Evolutionary conservation across 37 sponge, comb jelly and placozoan genomes (phyloP), one percentile per base, ranked within the genome.

Genomic region (Eunapius fragilis): DNA sequence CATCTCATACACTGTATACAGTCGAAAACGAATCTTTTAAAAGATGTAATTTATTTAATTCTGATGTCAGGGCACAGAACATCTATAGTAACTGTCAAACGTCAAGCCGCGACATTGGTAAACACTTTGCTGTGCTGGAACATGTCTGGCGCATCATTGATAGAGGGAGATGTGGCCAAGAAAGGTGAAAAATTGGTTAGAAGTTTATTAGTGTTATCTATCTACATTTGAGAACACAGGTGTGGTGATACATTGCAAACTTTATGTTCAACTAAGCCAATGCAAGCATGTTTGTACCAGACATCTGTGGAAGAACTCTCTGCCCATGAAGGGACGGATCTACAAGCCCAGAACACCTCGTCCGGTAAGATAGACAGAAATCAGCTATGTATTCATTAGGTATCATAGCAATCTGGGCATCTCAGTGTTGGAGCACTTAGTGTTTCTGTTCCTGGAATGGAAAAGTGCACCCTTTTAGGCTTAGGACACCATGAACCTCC

Each of bases 51-150:
- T 25, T 4, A 9, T 36, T 36, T 36, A 76, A 37, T 2, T 76
- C 77, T 37, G 22, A 35, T 36, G 33, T 37, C 14, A 10, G 47
- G 13, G 35, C 36, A 36, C 11, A 14, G 37, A 37, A 76, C 14
- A 22, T 37, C 11, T 76, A 23, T 22, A 36, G 73, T 22, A n/a
- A 19, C 69, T 73, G 81, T n/a, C 82, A 74, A 22, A 76, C 85
- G 11, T 82, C 90, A 38, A 85, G 90, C 50, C 47, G 76, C n/a
- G 90, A 90, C 76, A 90, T 90, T 24, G 74, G 74, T 13, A 72
- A 23, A 2, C 67, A 13, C 14, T 85, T 85, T 67, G 41, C 81
- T 4, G 73, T 48, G 19, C 12, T 80, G 23, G 72, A 77, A 27
- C 28, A 71, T 26, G 48, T 90, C 24, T 45, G 76, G 9, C 74